Evolutionary conservation across 1,140 invertebrate species (phyloP).

Genomic region (Drosophila varians): DNA sequence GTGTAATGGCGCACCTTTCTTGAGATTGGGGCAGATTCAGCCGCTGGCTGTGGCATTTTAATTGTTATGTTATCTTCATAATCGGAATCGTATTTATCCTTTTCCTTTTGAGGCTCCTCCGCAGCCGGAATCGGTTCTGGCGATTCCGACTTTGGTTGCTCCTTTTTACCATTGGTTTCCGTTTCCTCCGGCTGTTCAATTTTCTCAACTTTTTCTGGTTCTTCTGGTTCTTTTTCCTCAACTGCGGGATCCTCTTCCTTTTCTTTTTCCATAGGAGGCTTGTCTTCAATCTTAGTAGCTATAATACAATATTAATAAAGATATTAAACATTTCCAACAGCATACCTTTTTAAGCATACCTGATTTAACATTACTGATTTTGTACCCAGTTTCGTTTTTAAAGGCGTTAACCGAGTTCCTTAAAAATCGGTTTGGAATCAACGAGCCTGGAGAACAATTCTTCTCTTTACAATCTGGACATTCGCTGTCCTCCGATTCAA

Average conservation of each 20-base stretch:
- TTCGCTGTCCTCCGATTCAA: constrained; percentile 97
- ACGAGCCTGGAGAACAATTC: constrained; percentile 94
- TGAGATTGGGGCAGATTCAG: constrained; percentile 16
- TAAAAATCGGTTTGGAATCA: constrained; percentile 96
- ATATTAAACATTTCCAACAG: too few species aligned
- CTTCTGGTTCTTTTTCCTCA: neutral
- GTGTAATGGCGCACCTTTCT: constrained; percentile 29
- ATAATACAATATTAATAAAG: neutral
- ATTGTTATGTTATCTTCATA: constrained; percentile 86
- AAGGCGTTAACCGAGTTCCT: constrained; percentile 94
- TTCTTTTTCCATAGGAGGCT: constrained; percentile 19
- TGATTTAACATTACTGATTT: constrained; percentile 58
- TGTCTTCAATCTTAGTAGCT: constrained; percentile 29
- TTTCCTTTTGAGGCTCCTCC: constrained; percentile 49
- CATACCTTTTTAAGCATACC: constrained; percentile 19
- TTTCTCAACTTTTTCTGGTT: constrained; percentile 1
- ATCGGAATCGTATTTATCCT: constrained; percentile 84
- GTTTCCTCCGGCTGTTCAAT: constrained; percentile 14
- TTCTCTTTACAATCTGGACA: constrained; percentile 97
- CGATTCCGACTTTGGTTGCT: constrained; percentile 19
- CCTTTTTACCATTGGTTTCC: constrained; percentile 32
- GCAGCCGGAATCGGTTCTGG: constrained; percentile 10
- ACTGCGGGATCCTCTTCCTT: constrained; percentile 1
- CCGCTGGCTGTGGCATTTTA: constrained; percentile 83
- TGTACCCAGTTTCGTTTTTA: constrained; percentile 94